These are phyloP conservation scores for Dendrolimus pini DNA, from an alignment of 2,888 invertebrate species.

Conservation along the genomic window DNA sequence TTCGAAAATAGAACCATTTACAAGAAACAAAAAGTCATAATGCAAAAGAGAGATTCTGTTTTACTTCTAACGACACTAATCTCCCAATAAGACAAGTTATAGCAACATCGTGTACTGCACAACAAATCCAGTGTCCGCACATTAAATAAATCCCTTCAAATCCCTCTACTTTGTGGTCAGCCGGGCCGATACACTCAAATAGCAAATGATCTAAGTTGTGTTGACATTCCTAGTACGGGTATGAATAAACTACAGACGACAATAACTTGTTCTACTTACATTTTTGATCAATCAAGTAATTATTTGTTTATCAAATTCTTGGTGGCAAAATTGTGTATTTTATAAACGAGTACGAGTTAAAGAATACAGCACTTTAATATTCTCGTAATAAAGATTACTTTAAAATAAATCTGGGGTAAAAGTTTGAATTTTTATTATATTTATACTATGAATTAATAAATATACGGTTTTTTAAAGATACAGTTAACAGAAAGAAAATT, in stretches of 20 bases:
- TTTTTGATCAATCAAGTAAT: no score
- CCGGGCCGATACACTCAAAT: background rate
- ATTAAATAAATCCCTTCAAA: background rate
- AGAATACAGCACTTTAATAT: background rate
- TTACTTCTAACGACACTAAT: no score
- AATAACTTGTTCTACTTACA: background rate
- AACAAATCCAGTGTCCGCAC: background rate
- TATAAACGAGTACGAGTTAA: background rate
- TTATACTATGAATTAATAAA: no score
- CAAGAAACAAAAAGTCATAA: no score
- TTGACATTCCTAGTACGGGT: background rate
- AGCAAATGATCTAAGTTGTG: background rate
- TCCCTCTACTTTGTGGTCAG: background rate
- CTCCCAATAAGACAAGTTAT: no score
- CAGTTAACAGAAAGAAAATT: no score
- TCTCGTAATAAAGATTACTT: background rate
- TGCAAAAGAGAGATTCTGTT: no score
- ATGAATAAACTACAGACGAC: background rate
- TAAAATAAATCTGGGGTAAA: background rate
- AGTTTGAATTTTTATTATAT: no score
- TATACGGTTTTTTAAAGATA: no score
- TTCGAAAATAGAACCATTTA: no score
- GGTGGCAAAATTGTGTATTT: background rate
- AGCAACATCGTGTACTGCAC: background rate
- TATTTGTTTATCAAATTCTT: no score